Evolutionary conservation across 2,797 vertebrate species (phyloP).

Genomic region (Monodelphis domestica): DNA sequence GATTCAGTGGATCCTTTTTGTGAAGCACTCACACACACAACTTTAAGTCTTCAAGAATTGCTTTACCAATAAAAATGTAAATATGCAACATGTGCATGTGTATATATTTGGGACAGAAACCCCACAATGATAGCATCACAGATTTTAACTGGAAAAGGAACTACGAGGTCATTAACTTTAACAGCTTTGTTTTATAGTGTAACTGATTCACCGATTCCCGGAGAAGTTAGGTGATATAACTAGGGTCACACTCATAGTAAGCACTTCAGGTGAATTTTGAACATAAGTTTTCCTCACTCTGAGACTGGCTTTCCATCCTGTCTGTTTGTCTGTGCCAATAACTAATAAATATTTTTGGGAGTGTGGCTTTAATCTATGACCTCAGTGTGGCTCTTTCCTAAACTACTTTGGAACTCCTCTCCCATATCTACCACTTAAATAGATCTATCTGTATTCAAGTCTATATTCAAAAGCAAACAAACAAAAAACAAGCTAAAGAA

Average conservation of each 20-base stretch:
- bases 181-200: not conserved
- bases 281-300: no score
- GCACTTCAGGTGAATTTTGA: no score
- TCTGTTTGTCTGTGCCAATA: not conserved
- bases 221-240: no score
- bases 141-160: not conserved
- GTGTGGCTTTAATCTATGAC: not conserved
- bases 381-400: not conserved
- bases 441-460: not conserved
- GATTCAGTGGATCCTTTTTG: no score
- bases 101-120: not conserved
- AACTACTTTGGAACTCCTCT: not conserved
- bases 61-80: not conserved
- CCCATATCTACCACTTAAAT: not conserved
- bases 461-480: not conserved
- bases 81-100: not conserved
- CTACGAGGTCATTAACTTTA: not conserved
- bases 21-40: no score
- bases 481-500: not conserved
- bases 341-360: not conserved
- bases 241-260: no score
- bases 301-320: no score
- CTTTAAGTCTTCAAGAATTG: not conserved
- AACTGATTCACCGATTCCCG: not conserved
- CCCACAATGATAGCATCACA: not conserved